phyloP scores from a whole-genome alignment of 2,888 invertebrate genomes.

The Noctua janthe region DNA sequence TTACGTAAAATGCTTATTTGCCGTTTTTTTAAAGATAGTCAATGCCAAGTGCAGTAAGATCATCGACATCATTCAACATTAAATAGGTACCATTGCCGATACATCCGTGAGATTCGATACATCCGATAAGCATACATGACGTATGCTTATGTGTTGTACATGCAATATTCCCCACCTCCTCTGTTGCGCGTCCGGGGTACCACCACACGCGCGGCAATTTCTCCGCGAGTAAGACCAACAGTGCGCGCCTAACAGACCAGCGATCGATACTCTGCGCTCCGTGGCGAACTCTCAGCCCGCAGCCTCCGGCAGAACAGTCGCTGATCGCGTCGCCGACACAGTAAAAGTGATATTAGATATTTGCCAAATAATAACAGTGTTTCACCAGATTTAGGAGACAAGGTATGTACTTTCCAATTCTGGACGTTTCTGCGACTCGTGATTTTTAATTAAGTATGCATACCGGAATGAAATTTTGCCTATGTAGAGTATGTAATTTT shows the following conservation, averaged over 20 bases:
- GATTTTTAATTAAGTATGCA: constrained; percentile 39
- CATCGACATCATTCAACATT: background rate
- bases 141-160: constrained; percentile 5
- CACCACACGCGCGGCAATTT: constrained; percentile 45
- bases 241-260: constrained; percentile 39
- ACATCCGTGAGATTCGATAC: constrained; percentile 10
- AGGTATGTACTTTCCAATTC: constrained; percentile 68
- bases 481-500: constrained; percentile 1
- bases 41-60: constrained; percentile 51
- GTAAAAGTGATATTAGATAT: constrained; percentile 61
- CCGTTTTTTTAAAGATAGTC: constrained; percentile 8
- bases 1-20: background rate
- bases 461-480: constrained; percentile 55
- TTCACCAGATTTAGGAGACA: constrained; percentile 42
- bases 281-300: constrained; percentile 5
- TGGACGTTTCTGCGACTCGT: constrained; percentile 45
- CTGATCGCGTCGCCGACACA: constrained; percentile 24
- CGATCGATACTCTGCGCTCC: constrained; percentile 50
- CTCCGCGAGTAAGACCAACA: constrained; percentile 42
- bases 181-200: constrained; percentile 18
- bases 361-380: constrained; percentile 49
- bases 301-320: constrained; percentile 15
- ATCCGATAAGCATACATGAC: constrained; percentile 11
- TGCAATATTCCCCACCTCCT: constrained; percentile 44
- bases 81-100: background rate